Conservation (phyloP, 2,113 vertebrate genomes). For the Diadophis punctatus region DNA sequence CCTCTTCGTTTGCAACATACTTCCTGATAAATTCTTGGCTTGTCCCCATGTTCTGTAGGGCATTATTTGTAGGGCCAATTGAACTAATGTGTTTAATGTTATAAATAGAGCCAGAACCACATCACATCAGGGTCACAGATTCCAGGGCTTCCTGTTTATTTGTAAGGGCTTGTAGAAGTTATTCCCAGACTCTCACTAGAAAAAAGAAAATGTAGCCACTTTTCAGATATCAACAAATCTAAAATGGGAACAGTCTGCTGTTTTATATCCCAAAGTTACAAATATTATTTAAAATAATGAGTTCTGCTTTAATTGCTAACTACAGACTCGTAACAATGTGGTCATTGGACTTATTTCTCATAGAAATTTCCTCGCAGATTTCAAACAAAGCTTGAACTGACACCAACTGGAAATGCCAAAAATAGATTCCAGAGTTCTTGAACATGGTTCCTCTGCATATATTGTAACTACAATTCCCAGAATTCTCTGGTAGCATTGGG, state of each 20-base stretch:
- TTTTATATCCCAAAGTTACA: conserved; percentile 36
- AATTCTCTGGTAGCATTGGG: neutral
- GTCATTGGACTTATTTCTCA: neutral
- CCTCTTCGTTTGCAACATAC: conserved; percentile 36
- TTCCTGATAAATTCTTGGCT: conserved; percentile 44
- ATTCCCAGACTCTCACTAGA: conserved; percentile 30
- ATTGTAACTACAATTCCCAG: neutral
- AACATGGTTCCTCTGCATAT: neutral
- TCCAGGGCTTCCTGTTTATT: conserved; percentile 66
- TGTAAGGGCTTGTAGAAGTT: conserved; percentile 51
- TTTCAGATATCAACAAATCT: conserved; percentile 32
- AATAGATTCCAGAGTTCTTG: neutral
- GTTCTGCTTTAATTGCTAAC: neutral
- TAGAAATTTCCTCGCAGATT: neutral
- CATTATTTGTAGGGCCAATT: conserved; percentile 22
- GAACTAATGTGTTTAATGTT: conserved; percentile 33
- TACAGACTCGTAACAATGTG: neutral
- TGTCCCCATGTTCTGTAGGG: conserved; percentile 27
- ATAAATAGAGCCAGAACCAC: conserved; percentile 29
- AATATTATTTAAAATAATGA: conserved; percentile 12
- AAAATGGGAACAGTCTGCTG: conserved; percentile 19
- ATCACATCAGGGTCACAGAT: conserved; percentile 47
- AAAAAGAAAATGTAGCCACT: conserved; percentile 53
- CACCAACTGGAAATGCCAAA: neutral
- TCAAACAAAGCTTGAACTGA: neutral